These are phyloP conservation scores for Dicentrarchus labrax DNA, from an alignment of 2,113 vertebrate genomes.

Conservation along the genomic window DNA sequence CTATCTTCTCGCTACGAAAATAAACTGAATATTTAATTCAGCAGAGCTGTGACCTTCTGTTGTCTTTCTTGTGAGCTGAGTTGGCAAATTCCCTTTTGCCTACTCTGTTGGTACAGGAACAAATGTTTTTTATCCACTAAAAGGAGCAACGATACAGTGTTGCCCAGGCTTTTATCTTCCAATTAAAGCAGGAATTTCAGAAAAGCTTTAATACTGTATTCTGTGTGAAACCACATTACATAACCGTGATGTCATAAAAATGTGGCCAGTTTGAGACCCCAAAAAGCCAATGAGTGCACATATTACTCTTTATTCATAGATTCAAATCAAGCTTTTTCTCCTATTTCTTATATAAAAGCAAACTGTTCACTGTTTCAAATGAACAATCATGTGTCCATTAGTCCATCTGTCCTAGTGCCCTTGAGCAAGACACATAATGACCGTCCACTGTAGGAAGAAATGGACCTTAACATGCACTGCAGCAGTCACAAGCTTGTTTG, in stretches of 20 bases:
- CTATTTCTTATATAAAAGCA: background rate
- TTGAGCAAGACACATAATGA: conserved; percentile 33
- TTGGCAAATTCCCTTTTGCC: conserved; percentile 48
- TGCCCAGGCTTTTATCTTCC: background rate
- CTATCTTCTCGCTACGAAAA: conserved; percentile 60
- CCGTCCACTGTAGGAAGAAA: conserved; percentile 1
- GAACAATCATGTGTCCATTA: conserved; percentile 3
- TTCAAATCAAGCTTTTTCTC: conserved; percentile 1
- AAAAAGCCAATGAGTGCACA: background rate
- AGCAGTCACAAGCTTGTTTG: background rate
- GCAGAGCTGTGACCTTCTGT: conserved; percentile 60
- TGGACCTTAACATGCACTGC: background rate
- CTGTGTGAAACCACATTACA: background rate
- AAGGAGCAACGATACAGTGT: background rate
- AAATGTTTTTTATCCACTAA: background rate
- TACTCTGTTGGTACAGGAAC: background rate
- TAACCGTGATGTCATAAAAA: background rate
- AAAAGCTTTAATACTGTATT: background rate
- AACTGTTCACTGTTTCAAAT: background rate
- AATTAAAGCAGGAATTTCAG: background rate
- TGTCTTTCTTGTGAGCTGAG: conserved; percentile 51
- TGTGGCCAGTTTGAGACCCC: background rate
- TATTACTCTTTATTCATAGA: background rate
- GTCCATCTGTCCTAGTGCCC: conserved; percentile 49
- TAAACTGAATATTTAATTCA: conserved; percentile 67